phyloP scores from a whole-genome alignment of 1,140 invertebrate genomes.

The Ceratosolen fusciceps region DNA sequence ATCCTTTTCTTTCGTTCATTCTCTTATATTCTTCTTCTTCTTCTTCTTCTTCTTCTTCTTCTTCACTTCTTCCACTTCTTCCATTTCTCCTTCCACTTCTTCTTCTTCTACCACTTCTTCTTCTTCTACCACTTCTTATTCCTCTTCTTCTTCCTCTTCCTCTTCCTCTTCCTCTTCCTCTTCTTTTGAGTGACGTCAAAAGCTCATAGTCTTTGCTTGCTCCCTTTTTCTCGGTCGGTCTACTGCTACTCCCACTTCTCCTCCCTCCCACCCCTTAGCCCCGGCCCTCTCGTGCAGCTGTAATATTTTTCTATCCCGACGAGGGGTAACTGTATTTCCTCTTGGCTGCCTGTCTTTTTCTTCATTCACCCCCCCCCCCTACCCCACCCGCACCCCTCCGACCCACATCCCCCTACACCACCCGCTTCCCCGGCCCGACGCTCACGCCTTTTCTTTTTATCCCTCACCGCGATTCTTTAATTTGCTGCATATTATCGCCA shows the following conservation, averaged over 20 bases:
- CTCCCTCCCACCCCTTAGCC: not conserved
- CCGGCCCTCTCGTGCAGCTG: not conserved
- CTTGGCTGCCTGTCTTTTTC: slow-evolving; percentile 34
- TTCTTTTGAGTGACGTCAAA: slow-evolving; percentile 41
- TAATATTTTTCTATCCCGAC: slow-evolving; percentile 25
- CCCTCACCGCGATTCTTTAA: slow-evolving; percentile 29
- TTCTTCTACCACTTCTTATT: too few relatives aligned
- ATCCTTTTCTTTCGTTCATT: slow-evolving; percentile 71
- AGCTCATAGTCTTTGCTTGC: not conserved
- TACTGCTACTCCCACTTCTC: not conserved
- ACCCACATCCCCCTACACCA: too few relatives aligned
- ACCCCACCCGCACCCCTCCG: too few relatives aligned
- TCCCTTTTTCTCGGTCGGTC: slow-evolving; percentile 25
- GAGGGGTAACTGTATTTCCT: slow-evolving; percentile 46
- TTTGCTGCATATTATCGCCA: slow-evolving; percentile 29
- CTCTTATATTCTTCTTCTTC: slow-evolving; percentile 30
- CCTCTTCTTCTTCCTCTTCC: slow-evolving; percentile 35
- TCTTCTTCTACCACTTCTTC: slow-evolving; percentile 11
- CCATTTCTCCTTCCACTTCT: slow-evolving; percentile 32
- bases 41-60: slow-evolving; percentile 40
- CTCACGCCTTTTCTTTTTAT: not conserved
- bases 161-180: slow-evolving; percentile 10
- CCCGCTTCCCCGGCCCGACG: too few relatives aligned
- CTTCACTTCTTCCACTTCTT: slow-evolving; percentile 67
- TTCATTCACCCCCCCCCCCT: too few relatives aligned